Evolutionary conservation across 2,113 vertebrate species (phyloP).

Genomic region (Nansenia antarctica): DNA sequence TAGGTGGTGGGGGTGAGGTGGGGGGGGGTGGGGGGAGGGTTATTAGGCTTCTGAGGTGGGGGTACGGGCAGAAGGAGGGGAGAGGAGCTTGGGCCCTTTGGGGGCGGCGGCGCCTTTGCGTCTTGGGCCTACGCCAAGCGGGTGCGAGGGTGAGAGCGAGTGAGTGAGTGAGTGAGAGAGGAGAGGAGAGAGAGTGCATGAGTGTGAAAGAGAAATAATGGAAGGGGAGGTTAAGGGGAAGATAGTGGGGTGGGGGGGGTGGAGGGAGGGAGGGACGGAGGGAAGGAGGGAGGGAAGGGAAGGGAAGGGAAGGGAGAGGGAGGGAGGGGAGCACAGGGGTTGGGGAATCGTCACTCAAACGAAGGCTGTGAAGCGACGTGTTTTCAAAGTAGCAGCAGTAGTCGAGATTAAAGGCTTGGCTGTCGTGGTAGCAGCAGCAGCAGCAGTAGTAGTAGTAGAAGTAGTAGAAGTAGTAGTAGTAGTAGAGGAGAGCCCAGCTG

Average conservation of each 20-base stretch:
- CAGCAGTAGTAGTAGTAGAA: conserved; percentile 54
- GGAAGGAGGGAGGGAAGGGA: conserved; percentile 36
- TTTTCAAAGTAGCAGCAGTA: conserved; percentile 73
- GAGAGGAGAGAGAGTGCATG: background rate
- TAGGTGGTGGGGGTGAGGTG: background rate
- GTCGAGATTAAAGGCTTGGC: conserved; percentile 43
- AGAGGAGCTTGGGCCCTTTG: conserved; percentile 67
- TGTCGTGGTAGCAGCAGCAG: conserved; percentile 59
- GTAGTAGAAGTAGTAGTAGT: conserved; percentile 49
- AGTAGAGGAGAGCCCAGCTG: conserved; percentile 67
- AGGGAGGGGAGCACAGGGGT: conserved; percentile 63
- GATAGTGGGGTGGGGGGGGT: conserved; percentile 10
- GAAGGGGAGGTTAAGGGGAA: conserved; percentile 23
- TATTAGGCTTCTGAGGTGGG: conserved; percentile 58
- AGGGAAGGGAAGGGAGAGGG: conserved; percentile 44
- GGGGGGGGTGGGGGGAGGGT: background rate
- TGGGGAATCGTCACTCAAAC: conserved; percentile 73
- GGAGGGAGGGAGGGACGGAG: conserved; percentile 11
- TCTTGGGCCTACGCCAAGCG: conserved; percentile 63
- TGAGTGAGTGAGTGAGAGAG: background rate
- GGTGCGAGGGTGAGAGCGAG: conserved; percentile 36
- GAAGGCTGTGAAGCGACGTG: conserved; percentile 69
- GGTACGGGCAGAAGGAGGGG: conserved; percentile 58
- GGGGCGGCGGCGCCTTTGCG: conserved; percentile 50
- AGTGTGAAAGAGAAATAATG: conserved; percentile 23